A percentile compares a stretch with the other conserved stretches of the same genome.
phyloP scores from a whole-genome alignment of 2,888 invertebrate genomes.

The Uropetala carovei region DNA sequence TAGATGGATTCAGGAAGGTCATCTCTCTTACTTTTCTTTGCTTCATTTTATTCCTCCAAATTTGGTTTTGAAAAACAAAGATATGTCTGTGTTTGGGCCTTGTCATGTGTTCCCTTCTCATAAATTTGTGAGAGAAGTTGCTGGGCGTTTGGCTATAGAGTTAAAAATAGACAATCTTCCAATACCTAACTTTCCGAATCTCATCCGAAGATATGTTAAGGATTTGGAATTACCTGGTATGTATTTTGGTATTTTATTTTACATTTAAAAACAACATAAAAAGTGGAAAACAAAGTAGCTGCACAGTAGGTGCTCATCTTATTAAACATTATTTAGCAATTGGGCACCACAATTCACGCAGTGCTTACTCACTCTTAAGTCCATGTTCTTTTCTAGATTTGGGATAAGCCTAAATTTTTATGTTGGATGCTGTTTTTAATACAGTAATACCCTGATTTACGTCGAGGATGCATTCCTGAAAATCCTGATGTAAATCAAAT shows the following conservation, averaged over 20 bases:
- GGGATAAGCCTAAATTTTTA: too few relatives aligned
- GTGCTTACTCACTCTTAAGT: neutral
- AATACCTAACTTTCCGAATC: slow-evolving; percentile 72
- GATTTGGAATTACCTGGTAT: slow-evolving; percentile 75
- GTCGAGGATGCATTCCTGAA: too few relatives aligned
- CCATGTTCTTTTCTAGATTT: neutral
- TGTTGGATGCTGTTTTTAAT: too few relatives aligned
- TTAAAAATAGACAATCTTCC: slow-evolving; percentile 71
- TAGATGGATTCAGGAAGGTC: slow-evolving; percentile 72
- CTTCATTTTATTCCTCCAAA: slow-evolving; percentile 76
- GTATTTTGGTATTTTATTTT: slow-evolving; percentile 61
- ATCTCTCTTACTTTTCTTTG: slow-evolving; percentile 73
- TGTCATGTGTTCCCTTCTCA: slow-evolving; percentile 71
- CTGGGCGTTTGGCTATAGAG: slow-evolving; percentile 71
- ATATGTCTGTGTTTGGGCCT: slow-evolving; percentile 70
- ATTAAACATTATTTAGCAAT: too few relatives aligned
- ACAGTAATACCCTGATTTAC: too few relatives aligned
- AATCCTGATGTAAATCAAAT: too few relatives aligned
- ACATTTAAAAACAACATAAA: too few relatives aligned
- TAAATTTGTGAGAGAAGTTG: slow-evolving; percentile 71
- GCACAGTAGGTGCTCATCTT: too few relatives aligned
- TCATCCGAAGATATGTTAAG: slow-evolving; percentile 73
- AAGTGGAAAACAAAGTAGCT: too few relatives aligned
- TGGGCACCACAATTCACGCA: neutral
- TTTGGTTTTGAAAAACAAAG: slow-evolving; percentile 72